Base-by-base conservation (phyloP, 1,140 invertebrate species). In the Drosophila teissieri region DNA sequence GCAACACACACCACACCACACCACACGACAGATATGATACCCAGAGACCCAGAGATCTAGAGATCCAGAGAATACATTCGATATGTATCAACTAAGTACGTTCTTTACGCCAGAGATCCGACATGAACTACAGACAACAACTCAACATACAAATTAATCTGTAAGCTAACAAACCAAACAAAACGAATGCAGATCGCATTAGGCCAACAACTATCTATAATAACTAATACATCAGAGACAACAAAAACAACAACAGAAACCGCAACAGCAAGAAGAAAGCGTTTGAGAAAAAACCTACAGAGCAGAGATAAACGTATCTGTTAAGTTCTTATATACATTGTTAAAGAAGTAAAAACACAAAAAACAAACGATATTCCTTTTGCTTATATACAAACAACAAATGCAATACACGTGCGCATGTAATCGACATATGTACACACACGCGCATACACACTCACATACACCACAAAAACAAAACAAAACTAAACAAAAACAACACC, bases 341-440 rank as follows among this genome's bases (percentile, higher is more conserved):
- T 78, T 77, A 54, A 73, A 58, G 45, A 73, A 58, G 45, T 60
- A 57, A 48, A 24, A 62, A 31, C 27, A 65, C 54, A 22, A 44
- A 52, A 40, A 60, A 80, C 36, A 86, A 88, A 80, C 61, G 76
- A 88, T 89, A 89, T 89, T 88, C 84, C 84, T 88, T 80, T 88
- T 88, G 76, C 83, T 77, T 88, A 78, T 83, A 88, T 74, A 80
- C 56, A 46, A 54, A 67, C 60, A 67, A 69, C 37, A 84, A 42
- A 63, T 57, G 69, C 42, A 69, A 78, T 61, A 72, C 70, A 78
- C 77, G 68, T 68, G 76, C 57, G 81, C 62, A 84, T 84, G 22
- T 22, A 53, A 68, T 65, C 64, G 46, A 65, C 46, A 61, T 40
- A 70, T 34, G 64, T 53, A 61, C 72, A 19, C 44, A 34, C 44